phyloP scores from a whole-genome alignment of 2,113 vertebrate genomes.

The Megaleporinus macrocephalus region DNA sequence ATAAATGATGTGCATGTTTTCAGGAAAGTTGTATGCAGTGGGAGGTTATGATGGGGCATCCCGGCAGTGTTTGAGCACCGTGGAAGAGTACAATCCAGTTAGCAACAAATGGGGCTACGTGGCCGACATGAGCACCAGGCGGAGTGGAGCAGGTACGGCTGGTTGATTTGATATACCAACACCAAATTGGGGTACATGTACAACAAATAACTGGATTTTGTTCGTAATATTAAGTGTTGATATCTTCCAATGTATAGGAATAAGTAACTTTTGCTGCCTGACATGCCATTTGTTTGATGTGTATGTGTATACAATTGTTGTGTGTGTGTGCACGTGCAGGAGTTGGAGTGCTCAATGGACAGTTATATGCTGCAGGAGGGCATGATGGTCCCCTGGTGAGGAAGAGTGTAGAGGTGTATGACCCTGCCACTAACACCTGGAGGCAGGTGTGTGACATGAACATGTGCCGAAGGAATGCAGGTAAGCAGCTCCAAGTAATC shows the following conservation, averaged over 20 bases:
- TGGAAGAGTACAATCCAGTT: conserved; percentile 92
- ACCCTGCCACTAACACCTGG: conserved; percentile 89
- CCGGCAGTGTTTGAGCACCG: conserved; percentile 94
- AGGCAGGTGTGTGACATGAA: conserved; percentile 96
- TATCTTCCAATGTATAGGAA: neutral
- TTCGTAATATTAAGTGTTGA: neutral
- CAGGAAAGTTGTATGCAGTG: conserved; percentile 93
- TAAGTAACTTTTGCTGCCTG: neutral
- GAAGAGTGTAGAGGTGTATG: conserved; percentile 95
- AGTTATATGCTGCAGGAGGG: conserved; percentile 91
- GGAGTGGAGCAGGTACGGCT: conserved; percentile 90
- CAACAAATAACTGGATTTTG: neutral
- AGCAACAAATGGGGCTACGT: conserved; percentile 91
- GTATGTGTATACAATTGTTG: neutral
- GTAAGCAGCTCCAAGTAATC: conserved; percentile 66
- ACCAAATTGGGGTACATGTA: neutral
- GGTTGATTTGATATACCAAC: neutral
- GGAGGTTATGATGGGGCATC: conserved; percentile 95
- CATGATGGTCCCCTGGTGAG: conserved; percentile 94
- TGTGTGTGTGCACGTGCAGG: conserved; percentile 72
- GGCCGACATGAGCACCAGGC: conserved; percentile 95
- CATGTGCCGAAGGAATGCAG: conserved; percentile 96
- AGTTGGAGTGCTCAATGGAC: conserved; percentile 89
- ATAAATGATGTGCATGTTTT: neutral
- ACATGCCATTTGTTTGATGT: neutral